A percentile compares a stretch with the other conserved stretches of the same genome.
Evolutionary conservation across 2,797 vertebrate genomes (phyloP).

Genomic region (Acipenser ruthenus): DNA sequence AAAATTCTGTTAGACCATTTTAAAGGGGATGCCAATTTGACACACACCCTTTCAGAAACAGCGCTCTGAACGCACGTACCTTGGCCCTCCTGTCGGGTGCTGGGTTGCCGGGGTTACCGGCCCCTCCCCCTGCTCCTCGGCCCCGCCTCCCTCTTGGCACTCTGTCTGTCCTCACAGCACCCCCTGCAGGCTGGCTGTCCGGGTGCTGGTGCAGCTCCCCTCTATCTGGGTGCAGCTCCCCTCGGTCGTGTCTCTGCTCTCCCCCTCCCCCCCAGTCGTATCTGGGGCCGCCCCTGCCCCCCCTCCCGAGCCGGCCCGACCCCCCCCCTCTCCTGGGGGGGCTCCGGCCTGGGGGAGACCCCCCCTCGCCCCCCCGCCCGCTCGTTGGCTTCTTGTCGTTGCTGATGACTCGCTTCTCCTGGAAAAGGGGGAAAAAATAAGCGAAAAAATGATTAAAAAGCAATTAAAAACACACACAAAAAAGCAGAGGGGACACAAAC

Average conservation of each 20-base stretch:
- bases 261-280: slow-evolving; percentile 21
- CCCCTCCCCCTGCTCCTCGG: slow-evolving; percentile 23
- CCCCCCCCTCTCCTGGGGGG: slow-evolving; percentile 39
- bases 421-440: slow-evolving; percentile 1
- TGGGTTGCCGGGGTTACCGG: slow-evolving; percentile 19
- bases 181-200: slow-evolving; percentile 38
- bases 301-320: slow-evolving; percentile 43
- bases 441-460: no score
- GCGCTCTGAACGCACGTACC: slow-evolving; percentile 29
- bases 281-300: slow-evolving; percentile 34
- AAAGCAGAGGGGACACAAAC: background rate
- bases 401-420: slow-evolving; percentile 65
- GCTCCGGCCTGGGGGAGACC: slow-evolving; percentile 26
- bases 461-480: background rate
- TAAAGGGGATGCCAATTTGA: no score
- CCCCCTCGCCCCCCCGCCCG: slow-evolving; percentile 42
- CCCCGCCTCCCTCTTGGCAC: slow-evolving; percentile 30
- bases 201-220: background rate
- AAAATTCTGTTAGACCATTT: background rate
- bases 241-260: slow-evolving; percentile 23
- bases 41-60: no score
- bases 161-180: slow-evolving; percentile 20
- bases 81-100: slow-evolving; percentile 71
- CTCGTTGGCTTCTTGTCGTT: slow-evolving; percentile 52
- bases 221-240: slow-evolving; percentile 25